A percentile compares a stretch with the other conserved stretches of the same genome.
Evolutionary conservation across 2,797 vertebrate genomes (phyloP).

Genomic region (Antennarius maculatus): DNA sequence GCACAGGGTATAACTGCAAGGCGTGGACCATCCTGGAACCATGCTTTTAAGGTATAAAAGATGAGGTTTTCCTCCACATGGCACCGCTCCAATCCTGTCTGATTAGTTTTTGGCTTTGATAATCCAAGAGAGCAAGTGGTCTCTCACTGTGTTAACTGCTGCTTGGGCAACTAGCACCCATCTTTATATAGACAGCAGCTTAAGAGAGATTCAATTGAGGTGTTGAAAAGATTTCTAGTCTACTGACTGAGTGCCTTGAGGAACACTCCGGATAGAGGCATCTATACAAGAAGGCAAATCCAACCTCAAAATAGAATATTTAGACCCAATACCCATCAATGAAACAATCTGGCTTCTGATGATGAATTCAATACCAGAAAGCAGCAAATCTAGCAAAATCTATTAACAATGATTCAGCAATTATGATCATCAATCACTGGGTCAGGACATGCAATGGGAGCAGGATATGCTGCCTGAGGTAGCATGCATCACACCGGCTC

Average conservation of each 20-base stretch:
- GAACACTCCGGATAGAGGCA: not conserved
- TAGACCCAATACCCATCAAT: too few relatives aligned
- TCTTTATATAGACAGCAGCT: conserved; percentile 16
- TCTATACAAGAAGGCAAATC: not conserved
- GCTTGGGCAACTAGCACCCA: conserved; percentile 12
- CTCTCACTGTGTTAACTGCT: conserved; percentile 28
- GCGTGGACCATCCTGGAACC: conserved; percentile 19
- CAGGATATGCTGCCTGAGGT: too few relatives aligned
- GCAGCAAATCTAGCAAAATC: too few relatives aligned
- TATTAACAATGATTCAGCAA: too few relatives aligned
- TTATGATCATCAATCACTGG: too few relatives aligned
- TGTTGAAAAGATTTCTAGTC: conserved; percentile 6
- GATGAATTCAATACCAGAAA: too few relatives aligned
- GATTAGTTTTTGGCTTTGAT: conserved; percentile 33
- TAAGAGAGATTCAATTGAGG: conserved; percentile 22
- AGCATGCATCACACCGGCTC: too few relatives aligned
- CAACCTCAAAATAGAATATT: not conserved
- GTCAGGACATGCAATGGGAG: too few relatives aligned
- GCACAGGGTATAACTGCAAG: conserved; percentile 13
- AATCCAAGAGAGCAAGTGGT: conserved; percentile 29
- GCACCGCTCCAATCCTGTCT: conserved; percentile 12
- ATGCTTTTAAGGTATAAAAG: conserved; percentile 39
- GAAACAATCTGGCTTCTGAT: too few relatives aligned
- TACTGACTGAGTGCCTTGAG: not conserved
- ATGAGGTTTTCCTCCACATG: conserved; percentile 11